phyloP scores from a whole-genome alignment of 2,113 vertebrate species.

The Poeciliopsis occidentalis region DNA sequence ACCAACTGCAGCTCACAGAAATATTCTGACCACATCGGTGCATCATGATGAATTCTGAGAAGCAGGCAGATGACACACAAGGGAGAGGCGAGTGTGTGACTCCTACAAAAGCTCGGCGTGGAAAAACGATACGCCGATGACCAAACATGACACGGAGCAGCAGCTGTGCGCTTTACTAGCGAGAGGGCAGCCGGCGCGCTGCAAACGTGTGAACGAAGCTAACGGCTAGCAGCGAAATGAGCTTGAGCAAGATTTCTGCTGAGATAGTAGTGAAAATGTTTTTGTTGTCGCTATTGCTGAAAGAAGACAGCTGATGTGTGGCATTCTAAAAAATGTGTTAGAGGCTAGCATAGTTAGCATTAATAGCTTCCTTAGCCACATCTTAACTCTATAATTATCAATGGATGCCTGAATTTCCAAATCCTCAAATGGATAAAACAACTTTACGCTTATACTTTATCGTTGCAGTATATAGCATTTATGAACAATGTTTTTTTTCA shows the following conservation, averaged over 20 bases:
- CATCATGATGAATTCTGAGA: constrained; percentile 57
- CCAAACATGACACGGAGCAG: constrained; percentile 38
- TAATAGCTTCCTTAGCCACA: neutral
- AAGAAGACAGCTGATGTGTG: neutral
- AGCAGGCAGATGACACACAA: constrained; percentile 68
- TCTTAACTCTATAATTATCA: too few species aligned
- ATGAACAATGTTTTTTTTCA: too few species aligned
- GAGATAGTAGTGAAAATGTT: neutral
- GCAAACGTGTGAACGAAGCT: constrained; percentile 60
- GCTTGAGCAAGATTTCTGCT: neutral
- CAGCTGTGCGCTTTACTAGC: constrained; percentile 54
- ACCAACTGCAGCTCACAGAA: constrained; percentile 18
- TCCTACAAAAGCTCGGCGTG: constrained; percentile 43
- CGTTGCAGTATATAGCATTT: too few species aligned
- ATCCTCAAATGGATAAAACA: too few species aligned
- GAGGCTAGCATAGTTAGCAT: neutral
- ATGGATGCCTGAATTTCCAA: too few species aligned
- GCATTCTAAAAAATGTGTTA: neutral
- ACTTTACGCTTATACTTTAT: too few species aligned
- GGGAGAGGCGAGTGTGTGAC: constrained; percentile 53
- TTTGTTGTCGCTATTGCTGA: too few species aligned
- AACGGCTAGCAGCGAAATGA: constrained; percentile 7
- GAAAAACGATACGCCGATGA: constrained; percentile 53
- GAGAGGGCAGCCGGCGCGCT: constrained; percentile 21
- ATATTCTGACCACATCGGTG: constrained; percentile 35